Percentiles rank a stretch among this genome's conserved stretches.
phyloP scores from a whole-genome alignment of 2,888 invertebrate genomes.

The Danaus chrysippus region DNA sequence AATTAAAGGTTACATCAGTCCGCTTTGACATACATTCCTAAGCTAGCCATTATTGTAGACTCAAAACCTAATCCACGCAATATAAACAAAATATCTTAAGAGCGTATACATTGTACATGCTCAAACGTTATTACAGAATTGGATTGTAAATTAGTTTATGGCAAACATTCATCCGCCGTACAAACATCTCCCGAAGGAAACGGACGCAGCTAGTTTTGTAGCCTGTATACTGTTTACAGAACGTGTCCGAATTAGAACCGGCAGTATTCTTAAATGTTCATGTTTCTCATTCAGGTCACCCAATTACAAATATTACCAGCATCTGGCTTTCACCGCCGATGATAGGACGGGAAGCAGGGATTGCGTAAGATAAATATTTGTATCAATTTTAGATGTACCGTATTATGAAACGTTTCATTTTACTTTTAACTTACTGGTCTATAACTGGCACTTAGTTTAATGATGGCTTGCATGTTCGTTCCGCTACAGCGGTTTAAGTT shows the following conservation, averaged over 20 bases:
- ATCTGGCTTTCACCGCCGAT: slow-evolving; percentile 37
- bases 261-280: slow-evolving; percentile 40
- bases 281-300: slow-evolving; percentile 41
- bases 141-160: slow-evolving; percentile 7
- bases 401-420: slow-evolving; percentile 19
- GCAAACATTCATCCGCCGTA: not conserved
- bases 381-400: slow-evolving; percentile 14
- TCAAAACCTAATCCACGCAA: too few relatives aligned
- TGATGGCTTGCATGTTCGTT: not conserved
- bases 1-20: not conserved
- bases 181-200: slow-evolving; percentile 33
- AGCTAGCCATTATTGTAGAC: too few relatives aligned
- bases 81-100: too few relatives aligned
- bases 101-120: not conserved
- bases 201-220: slow-evolving; percentile 47
- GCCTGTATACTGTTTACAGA: slow-evolving; percentile 55
- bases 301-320: slow-evolving; percentile 37
- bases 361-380: slow-evolving; percentile 30
- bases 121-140: not conserved
- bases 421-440: not conserved
- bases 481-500: not conserved
- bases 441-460: not conserved
- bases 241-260: slow-evolving; percentile 56
- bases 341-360: slow-evolving; percentile 29
- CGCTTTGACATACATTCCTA: too few relatives aligned